These are phyloP conservation scores for Chionodraco myersi DNA, from an alignment of 2,113 vertebrate genomes.

Conservation along the genomic window DNA sequence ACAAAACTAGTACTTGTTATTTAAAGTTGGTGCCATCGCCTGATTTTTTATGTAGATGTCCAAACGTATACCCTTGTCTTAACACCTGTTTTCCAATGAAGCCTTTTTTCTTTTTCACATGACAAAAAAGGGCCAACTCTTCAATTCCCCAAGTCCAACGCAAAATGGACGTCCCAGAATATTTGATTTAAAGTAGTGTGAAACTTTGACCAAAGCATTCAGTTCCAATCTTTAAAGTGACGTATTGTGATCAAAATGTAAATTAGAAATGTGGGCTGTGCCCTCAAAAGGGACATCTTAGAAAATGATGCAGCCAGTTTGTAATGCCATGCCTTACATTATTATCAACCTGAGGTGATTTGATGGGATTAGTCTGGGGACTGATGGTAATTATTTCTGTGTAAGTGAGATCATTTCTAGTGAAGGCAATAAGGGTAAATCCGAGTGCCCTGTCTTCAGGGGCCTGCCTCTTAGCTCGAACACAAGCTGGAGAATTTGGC, in stretches of 20 bases:
- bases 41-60: background rate
- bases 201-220: background rate
- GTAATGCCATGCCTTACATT: background rate
- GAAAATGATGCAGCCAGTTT: background rate
- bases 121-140: too few relatives aligned
- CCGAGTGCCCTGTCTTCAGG: background rate
- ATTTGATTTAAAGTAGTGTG: background rate
- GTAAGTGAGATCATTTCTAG: background rate
- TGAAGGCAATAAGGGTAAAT: background rate
- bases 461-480: background rate
- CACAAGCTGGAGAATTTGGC: background rate
- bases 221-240: background rate
- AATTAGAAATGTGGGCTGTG: background rate
- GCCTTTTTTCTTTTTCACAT: too few relatives aligned
- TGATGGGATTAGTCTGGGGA: background rate
- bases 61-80: background rate
- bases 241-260: background rate
- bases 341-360: background rate
- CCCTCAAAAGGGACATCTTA: background rate
- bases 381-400: conserved; percentile 11
- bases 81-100: too few relatives aligned
- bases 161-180: too few relatives aligned
- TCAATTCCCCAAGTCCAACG: too few relatives aligned
- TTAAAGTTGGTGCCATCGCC: fast-evolving
- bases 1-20: background rate